Evolutionary conservation across 1,140 invertebrate species (phyloP), one percentile per base, ranked within the genome.

Genomic region (Drosophila melanica): DNA sequence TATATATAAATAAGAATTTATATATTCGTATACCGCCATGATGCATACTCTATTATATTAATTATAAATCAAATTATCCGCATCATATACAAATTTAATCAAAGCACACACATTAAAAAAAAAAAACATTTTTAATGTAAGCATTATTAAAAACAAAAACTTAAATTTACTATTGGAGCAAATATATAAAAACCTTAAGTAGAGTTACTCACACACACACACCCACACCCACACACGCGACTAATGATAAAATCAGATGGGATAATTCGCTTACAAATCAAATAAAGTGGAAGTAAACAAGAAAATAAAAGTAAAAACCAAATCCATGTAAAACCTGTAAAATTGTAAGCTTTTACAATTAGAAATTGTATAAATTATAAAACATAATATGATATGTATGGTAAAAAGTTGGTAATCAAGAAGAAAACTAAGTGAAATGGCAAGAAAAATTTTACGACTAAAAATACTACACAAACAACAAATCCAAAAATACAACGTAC

Each of bases 311-410:
- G 50, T n/a, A 63, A 58, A 51, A 57, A 35, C 18, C 20, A 45
- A 55, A 48, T 67, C 44, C 41, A 14, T 45, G 41, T 18, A 62
- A 73, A 37, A 41, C 67, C 84, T 86, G 84, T 82, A 87, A 81
- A 74, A 79, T 87, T 81, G 50, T 77, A 82, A 78, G 67, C 60
- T 87, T 86, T 75, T 87, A 87, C 73, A 82, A 87, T 69, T 87
- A 82, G 79, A 81, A 76, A 81, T 80, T 85, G 81, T 87, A 79
- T 79, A 87, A 87, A 87, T 70, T 71, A 84, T 66, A 63, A 50
- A 59, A 74, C 45, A 60, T 60, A 75, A 55, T n/a, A 66, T 30
- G 30, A 35, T 18, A 67, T 42, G 14, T 45, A 55, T 47, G 37
- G 12, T 57, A 55, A 57, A 37, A 68, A 48, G 70, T 67, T 67